Conservation (phyloP, 2,797 vertebrate species). For the Brachyrhaphis roseni region DNA sequence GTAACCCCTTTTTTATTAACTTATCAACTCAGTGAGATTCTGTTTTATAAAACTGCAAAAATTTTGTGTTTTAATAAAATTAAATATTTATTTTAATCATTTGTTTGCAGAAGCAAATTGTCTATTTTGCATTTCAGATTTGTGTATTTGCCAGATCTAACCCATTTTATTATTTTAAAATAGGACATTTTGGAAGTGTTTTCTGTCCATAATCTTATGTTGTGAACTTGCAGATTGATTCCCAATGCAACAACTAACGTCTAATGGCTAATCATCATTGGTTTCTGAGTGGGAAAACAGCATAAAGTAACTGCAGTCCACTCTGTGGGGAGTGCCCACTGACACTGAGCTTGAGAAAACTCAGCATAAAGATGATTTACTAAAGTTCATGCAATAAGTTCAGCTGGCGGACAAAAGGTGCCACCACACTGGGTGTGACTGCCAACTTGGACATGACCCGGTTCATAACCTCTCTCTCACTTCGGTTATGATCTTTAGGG, state of each 20-base stretch:
- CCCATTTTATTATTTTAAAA: neutral
- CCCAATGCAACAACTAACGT: neutral
- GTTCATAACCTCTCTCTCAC: constrained; percentile 3
- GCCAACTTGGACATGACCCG: neutral
- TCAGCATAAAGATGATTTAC: neutral
- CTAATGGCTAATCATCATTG: neutral
- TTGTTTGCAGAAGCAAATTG: neutral
- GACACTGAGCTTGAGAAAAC: neutral
- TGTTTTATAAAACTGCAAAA: neutral
- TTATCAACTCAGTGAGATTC: neutral
- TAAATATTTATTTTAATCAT: neutral
- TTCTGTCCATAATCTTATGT: neutral
- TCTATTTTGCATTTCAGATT: neutral
- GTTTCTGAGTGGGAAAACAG: neutral
- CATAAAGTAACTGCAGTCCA: neutral
- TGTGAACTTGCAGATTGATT: neutral
- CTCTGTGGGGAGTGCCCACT: neutral
- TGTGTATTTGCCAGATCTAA: neutral
- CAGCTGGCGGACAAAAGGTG: neutral
- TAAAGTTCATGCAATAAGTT: neutral
- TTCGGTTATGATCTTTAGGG: neutral
- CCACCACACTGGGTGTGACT: neutral
- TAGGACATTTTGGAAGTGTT: neutral
- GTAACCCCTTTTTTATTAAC: neutral
- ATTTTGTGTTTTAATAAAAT: neutral